Evolutionary conservation across 2,888 invertebrate genomes (phyloP).

Genomic region (Clanis bilineata): DNA sequence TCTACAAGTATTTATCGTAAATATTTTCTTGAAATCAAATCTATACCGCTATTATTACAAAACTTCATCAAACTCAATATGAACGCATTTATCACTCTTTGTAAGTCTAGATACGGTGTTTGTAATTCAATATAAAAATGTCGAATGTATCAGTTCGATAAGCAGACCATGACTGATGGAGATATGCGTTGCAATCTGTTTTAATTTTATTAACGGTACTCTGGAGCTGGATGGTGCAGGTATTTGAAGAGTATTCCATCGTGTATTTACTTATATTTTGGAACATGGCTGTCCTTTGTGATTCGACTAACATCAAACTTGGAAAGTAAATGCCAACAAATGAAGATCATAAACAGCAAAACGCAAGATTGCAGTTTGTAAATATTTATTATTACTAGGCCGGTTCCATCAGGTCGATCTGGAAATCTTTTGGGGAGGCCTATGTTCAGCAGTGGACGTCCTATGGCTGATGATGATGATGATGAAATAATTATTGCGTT

Average conservation of each 20-base stretch:
- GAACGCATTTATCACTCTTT: neutral
- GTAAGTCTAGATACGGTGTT: neutral
- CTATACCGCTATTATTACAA: neutral
- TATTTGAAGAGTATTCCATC: neutral
- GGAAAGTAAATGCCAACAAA: no score
- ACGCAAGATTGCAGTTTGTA: no score
- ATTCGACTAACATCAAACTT: no score
- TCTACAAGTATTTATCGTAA: neutral
- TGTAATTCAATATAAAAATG: slow-evolving; percentile 32
- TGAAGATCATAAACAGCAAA: no score
- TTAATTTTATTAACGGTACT: slow-evolving; percentile 65
- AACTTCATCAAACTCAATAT: neutral
- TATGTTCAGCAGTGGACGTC: no score
- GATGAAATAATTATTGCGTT: no score
- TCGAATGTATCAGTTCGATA: slow-evolving; percentile 13
- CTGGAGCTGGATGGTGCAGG: neutral
- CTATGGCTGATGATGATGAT: no score
- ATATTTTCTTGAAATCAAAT: neutral
- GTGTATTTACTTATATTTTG: no score
- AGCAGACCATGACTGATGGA: slow-evolving; percentile 56
- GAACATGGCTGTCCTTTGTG: no score
- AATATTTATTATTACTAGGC: no score
- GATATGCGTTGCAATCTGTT: slow-evolving; percentile 55
- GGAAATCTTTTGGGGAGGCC: no score
- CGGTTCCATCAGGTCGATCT: no score